Percentiles rank a stretch among this genome's conserved stretches.
phyloP scores from a whole-genome alignment of 2,113 vertebrate species.

The Podiceps cristatus region DNA sequence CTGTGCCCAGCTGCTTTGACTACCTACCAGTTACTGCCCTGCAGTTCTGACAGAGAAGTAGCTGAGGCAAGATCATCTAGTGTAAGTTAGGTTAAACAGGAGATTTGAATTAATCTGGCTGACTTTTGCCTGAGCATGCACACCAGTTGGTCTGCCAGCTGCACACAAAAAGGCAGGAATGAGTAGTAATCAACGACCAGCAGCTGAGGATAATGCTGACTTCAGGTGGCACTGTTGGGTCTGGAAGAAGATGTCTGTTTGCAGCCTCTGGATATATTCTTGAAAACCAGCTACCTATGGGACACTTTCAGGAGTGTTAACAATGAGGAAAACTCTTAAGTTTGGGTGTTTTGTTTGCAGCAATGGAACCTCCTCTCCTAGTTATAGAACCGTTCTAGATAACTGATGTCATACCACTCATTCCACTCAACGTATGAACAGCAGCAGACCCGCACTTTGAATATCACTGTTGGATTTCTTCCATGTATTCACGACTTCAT shows the following conservation, averaged over 20 bases:
- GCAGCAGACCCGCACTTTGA: background rate
- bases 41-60: background rate
- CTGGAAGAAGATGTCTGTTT: background rate
- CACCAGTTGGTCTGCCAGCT: fast-evolving
- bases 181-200: background rate
- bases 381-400: background rate
- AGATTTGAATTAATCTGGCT: background rate
- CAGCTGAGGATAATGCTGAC: background rate
- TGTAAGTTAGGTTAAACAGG: background rate
- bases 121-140: background rate
- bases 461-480: background rate
- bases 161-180: background rate
- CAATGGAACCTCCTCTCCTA: background rate
- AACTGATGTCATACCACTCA: background rate
- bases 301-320: background rate
- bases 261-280: background rate
- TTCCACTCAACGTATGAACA: background rate
- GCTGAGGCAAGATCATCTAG: background rate
- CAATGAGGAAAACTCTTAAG: background rate
- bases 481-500: background rate
- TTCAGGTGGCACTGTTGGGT: background rate
- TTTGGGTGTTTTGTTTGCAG: background rate
- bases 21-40: background rate
- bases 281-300: background rate
- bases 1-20: background rate